phyloP scores from a whole-genome alignment of 2,113 vertebrate species.

The Ellobius talpinus region DNA sequence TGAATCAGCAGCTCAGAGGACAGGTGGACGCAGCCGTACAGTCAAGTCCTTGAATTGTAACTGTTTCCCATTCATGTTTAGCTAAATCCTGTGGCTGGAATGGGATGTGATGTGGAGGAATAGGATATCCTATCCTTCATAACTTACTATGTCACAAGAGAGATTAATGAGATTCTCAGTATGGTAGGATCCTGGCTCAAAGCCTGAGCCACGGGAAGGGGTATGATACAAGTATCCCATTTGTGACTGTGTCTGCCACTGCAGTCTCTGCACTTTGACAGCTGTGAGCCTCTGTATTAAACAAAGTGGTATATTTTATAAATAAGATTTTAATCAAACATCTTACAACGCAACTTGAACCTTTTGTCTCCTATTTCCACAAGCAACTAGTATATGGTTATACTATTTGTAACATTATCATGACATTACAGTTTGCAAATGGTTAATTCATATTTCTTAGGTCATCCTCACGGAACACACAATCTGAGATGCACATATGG shows the following conservation, averaged over 20 bases:
- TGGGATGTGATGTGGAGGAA: neutral
- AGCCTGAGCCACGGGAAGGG: neutral
- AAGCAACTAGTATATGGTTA: neutral
- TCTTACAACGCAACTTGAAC: neutral
- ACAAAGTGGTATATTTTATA: neutral
- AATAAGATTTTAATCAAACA: neutral
- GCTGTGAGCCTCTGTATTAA: neutral
- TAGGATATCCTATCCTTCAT: neutral
- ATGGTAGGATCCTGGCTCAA: neutral
- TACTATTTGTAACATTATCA: neutral
- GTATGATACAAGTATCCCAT: too few relatives aligned
- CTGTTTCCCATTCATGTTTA: neutral
- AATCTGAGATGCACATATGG: neutral
- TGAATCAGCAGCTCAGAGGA: neutral
- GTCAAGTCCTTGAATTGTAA: neutral
- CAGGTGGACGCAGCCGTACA: neutral
- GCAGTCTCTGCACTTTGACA: neutral
- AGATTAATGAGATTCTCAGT: neutral
- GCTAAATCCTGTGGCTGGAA: neutral
- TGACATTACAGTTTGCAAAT: neutral
- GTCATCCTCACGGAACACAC: neutral
- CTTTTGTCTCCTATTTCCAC: neutral
- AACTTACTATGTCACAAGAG: neutral
- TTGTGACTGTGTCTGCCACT: neutral
- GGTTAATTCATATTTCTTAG: neutral